Percentiles rank a stretch among this genome's conserved stretches.
Conservation (phyloP, 92 coral and sea anemone genomes). For the Epizoanthus rinbou region DNA sequence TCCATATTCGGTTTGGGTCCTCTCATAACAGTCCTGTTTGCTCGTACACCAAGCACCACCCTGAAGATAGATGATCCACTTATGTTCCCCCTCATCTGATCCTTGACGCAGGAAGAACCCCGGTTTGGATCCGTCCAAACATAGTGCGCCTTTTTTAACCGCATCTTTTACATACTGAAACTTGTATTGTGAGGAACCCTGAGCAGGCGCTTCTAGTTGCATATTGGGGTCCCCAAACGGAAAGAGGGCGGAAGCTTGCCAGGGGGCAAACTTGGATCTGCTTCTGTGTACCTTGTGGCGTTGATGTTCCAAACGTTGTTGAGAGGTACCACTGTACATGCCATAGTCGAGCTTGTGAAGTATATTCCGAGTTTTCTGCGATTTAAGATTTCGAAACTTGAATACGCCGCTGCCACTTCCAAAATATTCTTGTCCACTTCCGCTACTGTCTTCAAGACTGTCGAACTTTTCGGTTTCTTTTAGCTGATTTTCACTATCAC, state of each 20-base stretch:
- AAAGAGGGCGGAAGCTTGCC: constrained; percentile 11
- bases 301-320: background rate
- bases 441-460: background rate
- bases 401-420: background rate
- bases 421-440: background rate
- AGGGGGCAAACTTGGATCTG: background rate
- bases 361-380: constrained; percentile 5
- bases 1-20: constrained; percentile 35
- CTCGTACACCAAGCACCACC: constrained; percentile 62
- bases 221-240: background rate
- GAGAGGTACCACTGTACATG: background rate
- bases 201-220: background rate
- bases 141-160: constrained; percentile 76
- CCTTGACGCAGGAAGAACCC: constrained; percentile 79
- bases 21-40: constrained; percentile 46
- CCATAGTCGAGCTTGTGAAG: constrained; percentile 3
- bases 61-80: constrained; percentile 46
- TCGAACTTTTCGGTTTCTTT: background rate
- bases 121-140: constrained; percentile 90
- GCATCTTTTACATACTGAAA: constrained; percentile 63
- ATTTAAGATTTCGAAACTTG: background rate
- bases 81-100: constrained; percentile 21
- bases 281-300: background rate
- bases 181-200: constrained; percentile 21
- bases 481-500: background rate